Percentiles rank a stretch among this genome's conserved stretches.
Conservation (phyloP, 2,888 invertebrate species). For the Cyaniris semiargus region DNA sequence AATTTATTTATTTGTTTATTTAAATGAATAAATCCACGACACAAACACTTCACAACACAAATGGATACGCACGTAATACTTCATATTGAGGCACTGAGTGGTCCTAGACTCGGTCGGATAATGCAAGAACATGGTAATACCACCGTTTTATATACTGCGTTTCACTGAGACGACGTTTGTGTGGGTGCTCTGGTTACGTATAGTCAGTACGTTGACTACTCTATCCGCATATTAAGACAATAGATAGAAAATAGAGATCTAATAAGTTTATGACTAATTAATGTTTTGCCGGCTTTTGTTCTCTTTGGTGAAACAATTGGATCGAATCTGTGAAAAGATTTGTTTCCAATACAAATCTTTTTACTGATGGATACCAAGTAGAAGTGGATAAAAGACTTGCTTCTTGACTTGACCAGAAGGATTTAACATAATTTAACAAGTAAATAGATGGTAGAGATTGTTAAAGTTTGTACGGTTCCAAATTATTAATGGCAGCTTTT, state of each 20-base stretch:
- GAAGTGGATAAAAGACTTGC: too few relatives aligned
- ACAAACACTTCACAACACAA: slow-evolving; percentile 45
- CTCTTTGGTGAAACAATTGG: slow-evolving; percentile 1
- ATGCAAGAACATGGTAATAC: slow-evolving; percentile 73
- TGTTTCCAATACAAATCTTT: neutral
- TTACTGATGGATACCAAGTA: neutral
- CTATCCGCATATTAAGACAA: slow-evolving; percentile 68
- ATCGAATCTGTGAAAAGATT: neutral
- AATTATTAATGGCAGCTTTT: neutral
- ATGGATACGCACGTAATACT: slow-evolving; percentile 72
- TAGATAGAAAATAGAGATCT: slow-evolving; percentile 62
- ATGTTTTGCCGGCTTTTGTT: slow-evolving; percentile 2
- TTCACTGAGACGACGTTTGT: slow-evolving; percentile 64
- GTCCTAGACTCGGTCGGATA: slow-evolving; percentile 70
- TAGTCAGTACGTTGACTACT: slow-evolving; percentile 67
- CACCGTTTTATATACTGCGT: slow-evolving; percentile 77
- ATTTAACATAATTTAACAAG: too few relatives aligned
- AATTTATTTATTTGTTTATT: slow-evolving; percentile 5
- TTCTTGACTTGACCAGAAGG: too few relatives aligned
- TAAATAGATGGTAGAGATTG: too few relatives aligned
- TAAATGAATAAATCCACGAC: slow-evolving; percentile 37
- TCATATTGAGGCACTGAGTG: slow-evolving; percentile 62
- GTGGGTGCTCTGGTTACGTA: slow-evolving; percentile 70
- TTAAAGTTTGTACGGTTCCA: neutral
- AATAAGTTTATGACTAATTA: slow-evolving; percentile 35